Evolutionary conservation across 2,888 invertebrate genomes (phyloP), one percentile per base, ranked within the genome.

Genomic region (Synergus umbraculus): DNA sequence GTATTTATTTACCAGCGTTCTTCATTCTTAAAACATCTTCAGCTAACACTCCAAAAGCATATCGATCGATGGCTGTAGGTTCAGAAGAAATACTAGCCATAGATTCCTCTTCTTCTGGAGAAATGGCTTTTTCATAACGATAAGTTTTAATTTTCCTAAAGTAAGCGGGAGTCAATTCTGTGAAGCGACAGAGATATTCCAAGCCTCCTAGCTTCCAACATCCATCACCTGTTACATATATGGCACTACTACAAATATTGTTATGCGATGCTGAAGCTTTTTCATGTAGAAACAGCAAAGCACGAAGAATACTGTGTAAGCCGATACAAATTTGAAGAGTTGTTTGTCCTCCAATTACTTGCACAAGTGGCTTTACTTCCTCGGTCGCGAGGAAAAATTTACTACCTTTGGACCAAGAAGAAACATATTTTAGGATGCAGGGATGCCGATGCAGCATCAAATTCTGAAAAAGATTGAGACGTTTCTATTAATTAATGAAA

Each of bases 131-230:
- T 86, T 95, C 95, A 91, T 96, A 96, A 82, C 97, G 95, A 87
- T 95, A 94, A 80, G 93, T 93, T 88, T 94, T 94, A 15, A 95
- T 94, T 92, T 96, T 95, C 88, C 94, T 95, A 66, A 97, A 92
- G 88, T 96, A 95, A 63, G 94, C 93, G 77, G 93, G 90, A 69
- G 94, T 95, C 18, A 96, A 91, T 83, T 97, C 96, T 79, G 93
- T 93, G 86, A 95, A 95, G 85, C 94, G 94, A 92, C 95, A 96
- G 13, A 97, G 93, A 90, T 96, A 96, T 91, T 98, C 97, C 88
- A 98, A 93, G 5, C 97, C 97, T 13, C 97, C 97, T 46, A 98
- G 93, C 89, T 97, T 97, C 98, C 98, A 98, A 80, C 95, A 95
- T 0, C 97, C 97, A 92, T 97, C 97, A 18, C 94, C 94, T 43